Evolutionary conservation across 2,888 invertebrate genomes (phyloP).

Genomic region (Eledone cirrhosa): DNA sequence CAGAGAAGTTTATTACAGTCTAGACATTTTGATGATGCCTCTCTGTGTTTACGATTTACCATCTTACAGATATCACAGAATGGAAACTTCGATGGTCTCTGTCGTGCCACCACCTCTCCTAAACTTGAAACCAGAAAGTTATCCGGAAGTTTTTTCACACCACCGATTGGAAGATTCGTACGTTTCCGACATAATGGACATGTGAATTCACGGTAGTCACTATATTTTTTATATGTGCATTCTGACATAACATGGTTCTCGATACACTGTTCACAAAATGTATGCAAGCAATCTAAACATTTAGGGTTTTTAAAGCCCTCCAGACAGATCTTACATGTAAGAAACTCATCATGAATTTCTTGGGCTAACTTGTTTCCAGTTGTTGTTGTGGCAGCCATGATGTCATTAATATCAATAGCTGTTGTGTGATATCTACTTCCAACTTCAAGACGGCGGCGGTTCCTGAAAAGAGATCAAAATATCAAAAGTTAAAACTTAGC

Average conservation of each 20-base stretch:
- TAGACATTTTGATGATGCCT: conserved; percentile 66
- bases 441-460: conserved; percentile 51
- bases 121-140: conserved; percentile 67
- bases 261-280: conserved; percentile 66
- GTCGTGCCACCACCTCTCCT: conserved; percentile 62
- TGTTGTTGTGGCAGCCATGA: conserved; percentile 45
- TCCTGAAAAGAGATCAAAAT: conserved; percentile 41
- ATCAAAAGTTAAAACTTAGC: background rate
- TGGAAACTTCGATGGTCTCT: conserved; percentile 64
- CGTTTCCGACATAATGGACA: conserved; percentile 67
- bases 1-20: conserved; percentile 67
- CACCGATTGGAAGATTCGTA: conserved; percentile 66
- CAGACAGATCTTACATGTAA: conserved; percentile 67
- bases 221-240: conserved; percentile 67
- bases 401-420: conserved; percentile 51
- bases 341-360: conserved; percentile 67
- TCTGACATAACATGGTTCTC: conserved; percentile 66
- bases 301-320: conserved; percentile 67
- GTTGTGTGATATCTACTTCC: conserved; percentile 59
- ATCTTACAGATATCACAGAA: conserved; percentile 67
- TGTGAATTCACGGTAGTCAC: conserved; percentile 67
- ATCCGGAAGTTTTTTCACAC: conserved; percentile 67
- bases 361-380: conserved; percentile 63
- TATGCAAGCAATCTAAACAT: conserved; percentile 66
- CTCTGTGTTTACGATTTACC: conserved; percentile 63